These are phyloP conservation scores for Zaprionus davidi DNA, from an alignment of 1,140 invertebrate genomes.

Conservation along the genomic window DNA sequence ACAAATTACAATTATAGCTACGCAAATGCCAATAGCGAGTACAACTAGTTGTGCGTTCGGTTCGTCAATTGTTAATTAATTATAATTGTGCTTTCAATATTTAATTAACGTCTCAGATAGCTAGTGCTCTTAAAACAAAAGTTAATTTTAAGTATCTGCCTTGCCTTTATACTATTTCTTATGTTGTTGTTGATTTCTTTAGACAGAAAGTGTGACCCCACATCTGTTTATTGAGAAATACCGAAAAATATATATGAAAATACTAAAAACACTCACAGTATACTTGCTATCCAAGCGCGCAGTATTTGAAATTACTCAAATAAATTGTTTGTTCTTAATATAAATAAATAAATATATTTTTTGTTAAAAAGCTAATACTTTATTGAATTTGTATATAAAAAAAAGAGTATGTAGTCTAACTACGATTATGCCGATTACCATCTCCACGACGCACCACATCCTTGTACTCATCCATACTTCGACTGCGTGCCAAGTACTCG, in stretches of 20 bases:
- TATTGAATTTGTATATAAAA: slow-evolving; percentile 33
- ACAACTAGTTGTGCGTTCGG: not conserved
- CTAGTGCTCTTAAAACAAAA: slow-evolving; percentile 24
- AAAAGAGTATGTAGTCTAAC: slow-evolving; percentile 85
- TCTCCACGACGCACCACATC: slow-evolving; percentile 94
- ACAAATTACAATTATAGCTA: not conserved
- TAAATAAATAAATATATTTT: not conserved
- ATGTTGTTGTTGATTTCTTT: slow-evolving; percentile 23
- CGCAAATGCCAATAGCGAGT: not conserved
- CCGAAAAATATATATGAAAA: not conserved
- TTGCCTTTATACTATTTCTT: slow-evolving; percentile 23
- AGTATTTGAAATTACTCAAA: not conserved
- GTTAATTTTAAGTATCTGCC: slow-evolving; percentile 9
- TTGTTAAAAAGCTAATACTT: slow-evolving; percentile 7
- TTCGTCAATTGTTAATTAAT: not conserved
- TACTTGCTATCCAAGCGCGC: not conserved
- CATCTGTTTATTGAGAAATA: not conserved
- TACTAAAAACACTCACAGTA: too few relatives aligned
- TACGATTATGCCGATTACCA: slow-evolving; percentile 94
- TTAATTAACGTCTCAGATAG: slow-evolving; percentile 15
- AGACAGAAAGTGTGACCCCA: slow-evolving; percentile 24
- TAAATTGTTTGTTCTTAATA: not conserved
- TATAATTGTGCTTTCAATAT: slow-evolving; percentile 6
- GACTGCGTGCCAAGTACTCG: slow-evolving; percentile 87
- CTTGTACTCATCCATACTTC: slow-evolving; percentile 96